A percentile compares a stretch with the other conserved stretches of the same genome.
Evolutionary conservation across 2,113 vertebrate genomes (phyloP).

Genomic region (Rattus rattus): DNA sequence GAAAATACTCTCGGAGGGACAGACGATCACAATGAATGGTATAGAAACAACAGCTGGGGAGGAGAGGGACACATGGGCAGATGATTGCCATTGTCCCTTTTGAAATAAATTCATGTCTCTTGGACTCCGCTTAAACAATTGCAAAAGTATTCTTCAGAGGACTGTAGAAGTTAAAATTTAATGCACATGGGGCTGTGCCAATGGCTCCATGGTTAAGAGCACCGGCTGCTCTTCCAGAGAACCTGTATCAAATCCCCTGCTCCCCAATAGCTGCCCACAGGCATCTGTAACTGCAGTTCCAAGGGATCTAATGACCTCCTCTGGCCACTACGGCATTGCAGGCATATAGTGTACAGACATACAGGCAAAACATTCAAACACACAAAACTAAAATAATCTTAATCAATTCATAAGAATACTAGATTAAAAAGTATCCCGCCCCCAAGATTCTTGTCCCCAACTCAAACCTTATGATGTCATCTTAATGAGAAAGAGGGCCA

Average conservation of each 20-base stretch:
- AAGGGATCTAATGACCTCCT: background rate
- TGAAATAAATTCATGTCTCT: background rate
- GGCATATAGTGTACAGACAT: background rate
- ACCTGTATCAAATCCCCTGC: too few relatives aligned
- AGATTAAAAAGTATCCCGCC: background rate
- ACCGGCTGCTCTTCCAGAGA: background rate
- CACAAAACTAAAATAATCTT: background rate
- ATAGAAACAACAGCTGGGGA: background rate
- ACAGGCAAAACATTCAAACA: background rate
- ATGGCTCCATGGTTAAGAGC: background rate
- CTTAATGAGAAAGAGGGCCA: constrained; percentile 11
- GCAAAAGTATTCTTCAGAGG: background rate
- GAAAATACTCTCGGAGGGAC: background rate
- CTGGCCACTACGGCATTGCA: background rate
- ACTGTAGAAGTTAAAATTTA: background rate
- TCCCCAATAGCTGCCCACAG: background rate
- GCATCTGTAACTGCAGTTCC: background rate
- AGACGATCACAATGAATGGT: background rate
- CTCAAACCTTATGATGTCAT: background rate
- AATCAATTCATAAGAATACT: background rate
- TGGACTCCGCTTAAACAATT: background rate
- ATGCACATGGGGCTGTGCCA: background rate
- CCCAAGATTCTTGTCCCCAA: background rate
- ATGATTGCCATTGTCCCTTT: background rate
- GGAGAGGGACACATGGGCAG: background rate